A percentile compares a stretch with the other conserved stretches of the same genome.
phyloP scores from a whole-genome alignment of 1,140 invertebrate species.

The Drosophila parvula region DNA sequence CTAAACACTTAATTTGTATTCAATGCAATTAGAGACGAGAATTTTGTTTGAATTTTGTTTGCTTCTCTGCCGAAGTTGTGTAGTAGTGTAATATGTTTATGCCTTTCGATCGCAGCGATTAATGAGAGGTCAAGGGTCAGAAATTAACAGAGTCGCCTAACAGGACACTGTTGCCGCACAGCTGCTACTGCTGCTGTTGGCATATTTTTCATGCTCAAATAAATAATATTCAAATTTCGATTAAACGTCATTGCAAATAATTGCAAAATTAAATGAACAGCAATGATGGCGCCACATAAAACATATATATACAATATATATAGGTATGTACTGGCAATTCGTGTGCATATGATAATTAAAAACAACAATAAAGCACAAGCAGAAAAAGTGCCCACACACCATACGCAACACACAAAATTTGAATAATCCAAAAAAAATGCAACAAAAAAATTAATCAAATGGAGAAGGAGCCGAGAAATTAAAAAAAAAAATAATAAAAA shows the following conservation, averaged over 20 bases:
- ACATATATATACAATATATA: background rate
- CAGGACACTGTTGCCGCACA: background rate
- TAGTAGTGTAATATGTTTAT: conserved; percentile 23
- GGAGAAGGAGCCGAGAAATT: conserved; percentile 22
- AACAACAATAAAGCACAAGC: conserved; percentile 49
- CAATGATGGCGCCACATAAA: conserved; percentile 35
- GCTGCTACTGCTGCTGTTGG: conserved; percentile 9
- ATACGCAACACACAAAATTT: conserved; percentile 22
- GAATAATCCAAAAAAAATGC: conserved; percentile 32
- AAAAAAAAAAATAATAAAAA: conserved; percentile 21
- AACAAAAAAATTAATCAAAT: conserved; percentile 31
- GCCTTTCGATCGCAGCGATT: conserved; percentile 9
- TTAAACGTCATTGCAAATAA: conserved; percentile 74
- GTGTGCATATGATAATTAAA: conserved; percentile 78
- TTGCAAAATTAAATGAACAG: conserved; percentile 69
- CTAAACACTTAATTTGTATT: conserved; percentile 69
- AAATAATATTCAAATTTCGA: conserved; percentile 67
- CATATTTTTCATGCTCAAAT: conserved; percentile 65
- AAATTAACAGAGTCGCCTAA: conserved; percentile 3
- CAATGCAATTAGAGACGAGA: conserved; percentile 69
- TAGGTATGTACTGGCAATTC: conserved; percentile 25
- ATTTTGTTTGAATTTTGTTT: conserved; percentile 50
- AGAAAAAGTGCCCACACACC: conserved; percentile 18
- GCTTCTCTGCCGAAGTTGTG: background rate
- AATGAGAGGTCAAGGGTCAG: conserved; percentile 15